Evolutionary conservation across 2,797 vertebrate genomes (phyloP).

Genomic region (Morelia viridis): DNA sequence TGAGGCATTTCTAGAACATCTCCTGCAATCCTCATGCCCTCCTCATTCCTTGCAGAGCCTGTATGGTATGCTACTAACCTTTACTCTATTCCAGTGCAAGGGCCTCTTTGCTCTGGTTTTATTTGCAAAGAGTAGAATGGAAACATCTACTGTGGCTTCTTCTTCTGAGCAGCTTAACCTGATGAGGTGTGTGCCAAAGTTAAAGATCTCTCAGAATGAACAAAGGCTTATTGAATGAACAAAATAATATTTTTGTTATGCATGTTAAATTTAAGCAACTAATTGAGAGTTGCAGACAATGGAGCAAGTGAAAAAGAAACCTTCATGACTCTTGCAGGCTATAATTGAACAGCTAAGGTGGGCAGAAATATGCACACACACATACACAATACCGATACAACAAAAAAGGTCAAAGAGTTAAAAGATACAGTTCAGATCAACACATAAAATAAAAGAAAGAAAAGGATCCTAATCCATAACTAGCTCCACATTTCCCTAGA

Average conservation of each 20-base stretch:
- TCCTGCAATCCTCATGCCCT: neutral
- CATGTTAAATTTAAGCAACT: neutral
- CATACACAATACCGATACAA: neutral
- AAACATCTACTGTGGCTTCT: neutral
- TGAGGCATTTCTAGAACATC: neutral
- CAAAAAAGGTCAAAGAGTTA: neutral
- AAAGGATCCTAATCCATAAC: neutral
- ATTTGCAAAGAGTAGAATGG: neutral
- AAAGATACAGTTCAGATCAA: neutral
- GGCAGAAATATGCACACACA: neutral
- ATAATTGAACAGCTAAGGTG: neutral
- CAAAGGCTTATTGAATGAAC: neutral
- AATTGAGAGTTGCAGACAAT: neutral
- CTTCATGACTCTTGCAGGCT: neutral
- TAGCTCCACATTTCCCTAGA: neutral
- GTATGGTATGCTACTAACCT: neutral
- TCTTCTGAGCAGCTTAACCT: neutral
- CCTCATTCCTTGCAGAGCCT: neutral
- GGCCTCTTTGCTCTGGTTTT: neutral
- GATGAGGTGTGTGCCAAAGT: neutral
- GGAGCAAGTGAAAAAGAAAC: neutral
- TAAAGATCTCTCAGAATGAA: neutral
- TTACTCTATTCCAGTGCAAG: neutral
- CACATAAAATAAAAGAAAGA: neutral
- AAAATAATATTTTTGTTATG: neutral